Evolutionary conservation across 2,888 invertebrate species (phyloP).

Genomic region (Synanthedon andrenaeformis): DNA sequence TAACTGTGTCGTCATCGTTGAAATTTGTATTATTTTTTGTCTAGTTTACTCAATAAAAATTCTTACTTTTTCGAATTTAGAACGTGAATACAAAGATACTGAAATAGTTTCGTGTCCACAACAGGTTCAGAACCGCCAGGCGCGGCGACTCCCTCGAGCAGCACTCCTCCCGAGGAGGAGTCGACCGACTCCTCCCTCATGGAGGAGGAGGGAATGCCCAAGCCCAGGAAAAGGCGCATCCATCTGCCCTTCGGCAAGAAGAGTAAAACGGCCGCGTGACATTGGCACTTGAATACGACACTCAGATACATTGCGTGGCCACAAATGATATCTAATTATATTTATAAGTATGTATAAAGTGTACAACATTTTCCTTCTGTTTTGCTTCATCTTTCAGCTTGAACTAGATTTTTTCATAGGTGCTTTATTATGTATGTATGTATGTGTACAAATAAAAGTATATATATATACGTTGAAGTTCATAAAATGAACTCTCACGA

Average conservation of each 20-base stretch:
- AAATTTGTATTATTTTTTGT: too few species aligned
- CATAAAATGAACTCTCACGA: too few species aligned
- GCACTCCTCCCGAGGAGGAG: slow-evolving; percentile 72
- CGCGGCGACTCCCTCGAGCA: slow-evolving; percentile 38
- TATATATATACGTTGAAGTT: too few species aligned
- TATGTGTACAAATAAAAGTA: too few species aligned
- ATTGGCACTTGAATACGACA: background rate
- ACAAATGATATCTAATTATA: background rate
- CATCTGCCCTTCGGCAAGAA: slow-evolving; percentile 75
- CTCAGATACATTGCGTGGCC: background rate
- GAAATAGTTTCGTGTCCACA: background rate
- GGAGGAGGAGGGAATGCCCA: slow-evolving; percentile 69
- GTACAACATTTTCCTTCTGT: too few species aligned
- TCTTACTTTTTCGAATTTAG: too few species aligned
- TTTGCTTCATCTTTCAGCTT: too few species aligned
- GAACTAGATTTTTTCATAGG: too few species aligned
- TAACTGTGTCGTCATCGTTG: too few species aligned
- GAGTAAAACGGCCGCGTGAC: slow-evolving; percentile 67
- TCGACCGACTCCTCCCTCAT: slow-evolving; percentile 79
- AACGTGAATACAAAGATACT: background rate
- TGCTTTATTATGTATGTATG: too few species aligned
- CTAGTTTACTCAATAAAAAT: too few species aligned
- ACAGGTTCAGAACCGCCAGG: slow-evolving; percentile 12
- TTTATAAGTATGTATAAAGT: too few species aligned
- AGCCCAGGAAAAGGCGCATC: slow-evolving; percentile 72